Conservation (phyloP, 1,140 invertebrate species). For the Chionoecetes opilio region DNA sequence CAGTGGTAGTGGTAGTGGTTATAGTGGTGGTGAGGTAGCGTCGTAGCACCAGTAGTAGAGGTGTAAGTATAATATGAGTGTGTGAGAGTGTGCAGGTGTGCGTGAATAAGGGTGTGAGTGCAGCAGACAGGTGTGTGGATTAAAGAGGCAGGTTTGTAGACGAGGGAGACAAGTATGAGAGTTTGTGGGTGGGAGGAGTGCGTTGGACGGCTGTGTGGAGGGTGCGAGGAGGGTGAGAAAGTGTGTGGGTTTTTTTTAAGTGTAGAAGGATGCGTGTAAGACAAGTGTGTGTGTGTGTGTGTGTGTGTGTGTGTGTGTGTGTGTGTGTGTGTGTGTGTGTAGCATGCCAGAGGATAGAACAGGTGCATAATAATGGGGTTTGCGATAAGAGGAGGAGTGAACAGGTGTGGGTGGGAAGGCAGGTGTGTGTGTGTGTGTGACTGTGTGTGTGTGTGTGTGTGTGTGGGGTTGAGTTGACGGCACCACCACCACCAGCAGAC, state of each 20-base stretch:
- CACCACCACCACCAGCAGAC: background rate
- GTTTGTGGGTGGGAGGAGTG: slow-evolving; percentile 1
- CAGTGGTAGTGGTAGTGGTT: background rate
- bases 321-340: slow-evolving; percentile 10
- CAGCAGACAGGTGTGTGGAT: background rate
- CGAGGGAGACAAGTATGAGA: slow-evolving; percentile 39
- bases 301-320: slow-evolving; percentile 40
- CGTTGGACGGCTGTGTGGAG: slow-evolving; percentile 13
- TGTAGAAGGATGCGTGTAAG: background rate
- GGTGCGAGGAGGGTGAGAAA: background rate
- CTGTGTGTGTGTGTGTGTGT: slow-evolving; percentile 12
- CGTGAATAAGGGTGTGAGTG: background rate
- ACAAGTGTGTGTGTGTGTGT: slow-evolving; percentile 36
- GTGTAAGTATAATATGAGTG: background rate
- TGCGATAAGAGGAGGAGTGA: no score
- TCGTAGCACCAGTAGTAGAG: background rate
- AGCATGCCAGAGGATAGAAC: no score
- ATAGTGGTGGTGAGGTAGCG: background rate
- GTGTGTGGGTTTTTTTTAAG: no score
- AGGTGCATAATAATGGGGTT: no score
- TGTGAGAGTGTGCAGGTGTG: slow-evolving; percentile 11
- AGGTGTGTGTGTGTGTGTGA: background rate
- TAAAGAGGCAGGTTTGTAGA: slow-evolving; percentile 34
- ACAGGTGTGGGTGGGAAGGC: no score
- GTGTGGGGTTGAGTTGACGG: background rate